Evolutionary conservation across 2,888 invertebrate genomes (phyloP), one percentile per base, ranked within the genome.

Genomic region (Podotricha telesiphe): DNA sequence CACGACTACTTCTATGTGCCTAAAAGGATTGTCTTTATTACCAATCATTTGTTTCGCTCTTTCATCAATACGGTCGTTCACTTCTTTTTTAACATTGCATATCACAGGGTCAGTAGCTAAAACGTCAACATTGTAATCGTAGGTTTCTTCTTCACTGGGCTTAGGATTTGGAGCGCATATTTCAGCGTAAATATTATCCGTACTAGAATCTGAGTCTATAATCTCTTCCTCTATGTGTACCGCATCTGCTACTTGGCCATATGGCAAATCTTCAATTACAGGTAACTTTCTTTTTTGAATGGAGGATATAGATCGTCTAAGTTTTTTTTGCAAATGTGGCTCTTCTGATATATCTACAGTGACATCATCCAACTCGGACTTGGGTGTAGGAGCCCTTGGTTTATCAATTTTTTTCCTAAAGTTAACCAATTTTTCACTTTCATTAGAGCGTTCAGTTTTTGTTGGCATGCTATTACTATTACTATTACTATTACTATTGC

Each of bases 101-200:
- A 93, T 93, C 50, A 93, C 89, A 64, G 93, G 93, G 65, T 93
- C 93, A 7, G 86, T 92, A 11, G 93, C 93, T 74, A 93, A 75
- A 0, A 93, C 83, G 64, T 93, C 93, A 67, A 89, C 84, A 67
- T 87, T 91, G 67, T 82, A 89, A 61, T 93, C 92, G 63, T 92
- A 93, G 22, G 76, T 82, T 74, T 92, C 93, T 73, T 93, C 91
- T 19, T 92, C 92, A 61, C 81, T 85, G 15, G 77, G 76, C 79
- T 88, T 91, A 69, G 84, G 83, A 2, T 86, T 88, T 1, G 93
- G 89, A 51, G 89, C 80, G 74, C 95, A 95, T 69, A 96, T 95
- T 85, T 96, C 95, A 62, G 95, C 95, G 80, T 95, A 96, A 77
- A 96, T 95, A 77, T 95, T 95, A 78, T 95, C 95, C 42, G 90